Evolutionary conservation across 2,113 vertebrate species (phyloP).

Genomic region (Odontesthes bonariensis): DNA sequence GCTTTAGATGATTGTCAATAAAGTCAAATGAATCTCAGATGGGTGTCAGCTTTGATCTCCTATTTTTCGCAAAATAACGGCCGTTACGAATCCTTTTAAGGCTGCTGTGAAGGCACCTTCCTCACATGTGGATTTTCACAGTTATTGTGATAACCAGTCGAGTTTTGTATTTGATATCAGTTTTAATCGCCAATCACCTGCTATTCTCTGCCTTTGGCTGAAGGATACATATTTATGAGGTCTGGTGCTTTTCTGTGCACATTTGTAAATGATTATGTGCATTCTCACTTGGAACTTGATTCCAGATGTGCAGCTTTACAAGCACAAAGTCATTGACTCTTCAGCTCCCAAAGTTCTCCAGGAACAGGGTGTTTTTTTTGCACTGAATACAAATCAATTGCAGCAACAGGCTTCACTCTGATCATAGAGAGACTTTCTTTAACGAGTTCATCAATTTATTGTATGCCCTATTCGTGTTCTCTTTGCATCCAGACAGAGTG

Average conservation of each 20-base stretch:
- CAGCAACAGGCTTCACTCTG: slow-evolving; percentile 28
- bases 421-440: slow-evolving; percentile 46
- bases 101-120: slow-evolving; percentile 28
- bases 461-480: slow-evolving; percentile 27
- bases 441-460: slow-evolving; percentile 62
- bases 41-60: slow-evolving; percentile 67
- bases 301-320: slow-evolving; percentile 74
- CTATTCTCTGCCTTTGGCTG: slow-evolving; percentile 29
- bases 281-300: slow-evolving; percentile 47
- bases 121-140: slow-evolving; percentile 47
- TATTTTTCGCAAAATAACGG: slow-evolving; percentile 30
- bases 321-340: slow-evolving; percentile 42
- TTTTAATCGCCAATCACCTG: slow-evolving; percentile 68
- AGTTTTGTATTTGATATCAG: slow-evolving; percentile 66
- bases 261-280: slow-evolving; percentile 76
- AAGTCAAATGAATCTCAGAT: slow-evolving; percentile 68
- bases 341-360: slow-evolving; percentile 15
- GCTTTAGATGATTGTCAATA: slow-evolving; percentile 66
- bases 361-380: slow-evolving; percentile 65
- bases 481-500: slow-evolving; percentile 36
- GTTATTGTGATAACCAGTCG: slow-evolving; percentile 49
- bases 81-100: slow-evolving; percentile 34
- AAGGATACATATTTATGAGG: slow-evolving; percentile 79
- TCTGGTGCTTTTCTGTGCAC: slow-evolving; percentile 55
- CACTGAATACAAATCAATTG: slow-evolving; percentile 44